Evolutionary conservation across 2,113 vertebrate genomes (phyloP), one percentile per base, ranked within the genome.

Genomic region (Lophochroa leadbeateri): DNA sequence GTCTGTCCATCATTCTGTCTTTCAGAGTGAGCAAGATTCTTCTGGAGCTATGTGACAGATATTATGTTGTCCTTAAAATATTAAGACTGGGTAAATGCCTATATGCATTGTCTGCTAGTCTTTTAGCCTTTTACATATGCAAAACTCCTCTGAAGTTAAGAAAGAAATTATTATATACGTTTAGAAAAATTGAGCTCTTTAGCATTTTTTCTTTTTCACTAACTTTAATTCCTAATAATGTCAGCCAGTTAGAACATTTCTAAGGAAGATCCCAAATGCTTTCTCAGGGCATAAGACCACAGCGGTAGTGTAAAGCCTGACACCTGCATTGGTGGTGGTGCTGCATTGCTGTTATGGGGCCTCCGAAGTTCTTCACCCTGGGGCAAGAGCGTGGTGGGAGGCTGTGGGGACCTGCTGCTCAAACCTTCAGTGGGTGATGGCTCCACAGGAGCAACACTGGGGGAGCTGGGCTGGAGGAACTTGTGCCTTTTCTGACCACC

Each of bases 351-450:
- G 19, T 31, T 17, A 11, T 8, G 7, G 18, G 29, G 17, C 10
- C 17, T 69, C 27, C 9, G 7, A 74, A 68, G 23, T 47, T 39
- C 18, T 1, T 1, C 29, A 13, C 9, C 18, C 9, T 1, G 1
- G 17, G 7, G 8, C 1, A 2, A 33, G 18, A 46, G 10, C 0
- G 0, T 0, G 3, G 20, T 4, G 1, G 0, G 21, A 21, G 13
- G 17, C 24, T 72, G 43, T 5, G 9, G 9, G 16, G 37, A 33
- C 44, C 49, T 58, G 63, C 7, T 64, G 21, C 29, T 67, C 5
- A 2, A 31, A 4, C 18, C 20, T 7, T 35, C 13, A 12, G 28
- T 8, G 12, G 55, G 21, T 35, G 14, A 28, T 14, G 20, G 13
- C 19, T 49, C 50, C 3, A 2, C 11, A 31, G 37, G 17, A 31